phyloP scores from a whole-genome alignment of 2,113 vertebrate genomes.

The Notiomystis cincta region DNA sequence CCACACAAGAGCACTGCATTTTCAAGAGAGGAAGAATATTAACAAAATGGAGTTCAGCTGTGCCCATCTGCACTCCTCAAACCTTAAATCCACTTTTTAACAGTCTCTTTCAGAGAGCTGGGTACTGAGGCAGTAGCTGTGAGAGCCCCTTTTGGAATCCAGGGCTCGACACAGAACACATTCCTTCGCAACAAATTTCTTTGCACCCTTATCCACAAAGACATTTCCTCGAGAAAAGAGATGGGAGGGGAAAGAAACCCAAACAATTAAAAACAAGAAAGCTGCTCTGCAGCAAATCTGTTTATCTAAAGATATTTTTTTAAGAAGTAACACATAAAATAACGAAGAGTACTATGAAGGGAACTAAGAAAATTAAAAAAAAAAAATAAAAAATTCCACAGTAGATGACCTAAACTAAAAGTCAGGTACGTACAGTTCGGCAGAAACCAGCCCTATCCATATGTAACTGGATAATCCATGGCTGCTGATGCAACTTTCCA shows the following conservation, averaged over 20 bases:
- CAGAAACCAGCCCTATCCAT: not conserved
- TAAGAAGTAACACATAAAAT: not conserved
- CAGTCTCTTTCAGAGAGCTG: not conserved
- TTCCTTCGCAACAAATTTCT: not conserved
- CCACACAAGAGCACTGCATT: not conserved
- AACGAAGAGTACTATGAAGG: not conserved
- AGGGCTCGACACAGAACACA: not conserved
- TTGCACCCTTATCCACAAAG: not conserved
- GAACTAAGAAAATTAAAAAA: not conserved
- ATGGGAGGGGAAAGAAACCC: not conserved
- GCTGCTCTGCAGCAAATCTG: not conserved
- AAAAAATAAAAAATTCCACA: not conserved
- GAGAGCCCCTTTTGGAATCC: not conserved
- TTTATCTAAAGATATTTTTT: not conserved
- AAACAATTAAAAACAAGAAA: not conserved
- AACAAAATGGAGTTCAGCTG: rapidly evolving
- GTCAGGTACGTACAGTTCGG: not conserved
- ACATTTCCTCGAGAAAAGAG: not conserved
- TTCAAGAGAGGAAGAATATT: not conserved
- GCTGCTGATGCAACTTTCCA: conserved; percentile 50
- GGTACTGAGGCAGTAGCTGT: too few relatives aligned
- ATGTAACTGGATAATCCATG: not conserved
- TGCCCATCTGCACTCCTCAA: not conserved
- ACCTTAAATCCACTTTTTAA: not conserved
- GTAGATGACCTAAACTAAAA: not conserved